Percentiles rank a stretch among this genome's conserved stretches.
Conservation (phyloP, 1,140 invertebrate species). For the Dendroctonus valens region DNA sequence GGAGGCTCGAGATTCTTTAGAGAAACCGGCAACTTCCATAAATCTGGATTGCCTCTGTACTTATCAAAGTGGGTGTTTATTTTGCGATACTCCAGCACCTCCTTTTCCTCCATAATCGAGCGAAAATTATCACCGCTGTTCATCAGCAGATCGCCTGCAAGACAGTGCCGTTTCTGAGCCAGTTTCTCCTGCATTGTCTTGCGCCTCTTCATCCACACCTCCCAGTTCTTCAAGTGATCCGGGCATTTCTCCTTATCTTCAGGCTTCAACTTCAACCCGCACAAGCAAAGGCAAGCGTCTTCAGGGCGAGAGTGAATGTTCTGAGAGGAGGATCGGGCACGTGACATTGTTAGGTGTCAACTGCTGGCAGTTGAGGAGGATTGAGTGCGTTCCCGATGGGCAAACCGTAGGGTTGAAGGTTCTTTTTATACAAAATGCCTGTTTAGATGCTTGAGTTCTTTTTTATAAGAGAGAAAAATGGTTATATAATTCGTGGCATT, state of each 20-base stretch:
- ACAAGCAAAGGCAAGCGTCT: conserved; percentile 5
- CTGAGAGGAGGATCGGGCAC: no score
- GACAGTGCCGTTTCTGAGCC: conserved; percentile 21
- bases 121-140: conserved; percentile 34
- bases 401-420: no score
- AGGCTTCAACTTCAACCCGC: conserved; percentile 15
- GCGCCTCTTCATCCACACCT: conserved; percentile 31
- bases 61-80: conserved; percentile 38
- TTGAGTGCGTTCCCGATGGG: no score
- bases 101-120: conserved; percentile 35
- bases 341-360: no score
- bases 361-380: no score
- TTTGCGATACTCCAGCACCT: conserved; percentile 28
- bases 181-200: conserved; percentile 27
- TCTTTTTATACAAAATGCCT: no score
- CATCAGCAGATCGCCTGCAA: conserved; percentile 38
- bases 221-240: conserved; percentile 32
- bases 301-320: no score
- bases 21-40: conserved; percentile 38
- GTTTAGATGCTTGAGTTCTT: no score
- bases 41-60: conserved; percentile 40
- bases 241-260: conserved; percentile 6
- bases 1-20: conserved; percentile 11
- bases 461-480: no score
- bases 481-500: no score